Evolutionary conservation across 1,140 invertebrate species (phyloP), one percentile per base, ranked within the genome.

Genomic region (Penaeus japonicus): DNA sequence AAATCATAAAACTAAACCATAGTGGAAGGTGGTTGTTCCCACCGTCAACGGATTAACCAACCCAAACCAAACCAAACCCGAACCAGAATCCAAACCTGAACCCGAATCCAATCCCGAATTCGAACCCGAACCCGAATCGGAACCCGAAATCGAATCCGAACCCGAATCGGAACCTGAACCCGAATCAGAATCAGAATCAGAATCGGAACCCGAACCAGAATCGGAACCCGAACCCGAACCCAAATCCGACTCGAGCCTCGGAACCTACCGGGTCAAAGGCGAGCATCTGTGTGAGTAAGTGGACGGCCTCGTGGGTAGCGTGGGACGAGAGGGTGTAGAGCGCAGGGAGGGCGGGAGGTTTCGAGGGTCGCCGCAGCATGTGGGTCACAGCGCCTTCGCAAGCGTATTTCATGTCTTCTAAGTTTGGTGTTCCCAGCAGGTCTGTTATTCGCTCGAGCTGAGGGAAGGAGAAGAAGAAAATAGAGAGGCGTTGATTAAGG

Each of bases 281-380:
- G 65, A 99, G 95, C 98, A 99, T 99, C 94, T 98, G 97, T 92
- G 96, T 97, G n/a, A 99, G 94, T 91, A 99, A 94, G 94, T 99
- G 98, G 84, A 99, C 97, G 84, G 98, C 98, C 94, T 99, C 98
- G 92, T 98, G 98, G 79, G 97, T 99, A 89, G 97, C 97, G 92
- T 99, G 97, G 91, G 95, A 95, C 84, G 96, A 97, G 32, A 99
- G 94, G 77, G 96, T 97, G 93, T 99, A 99, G 78, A 99, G 95
- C 54, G 97, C 96, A 85, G 96, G 96, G 81, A 99, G 94, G 77
- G 97, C 96, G 55, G 97, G 96, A 89, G 96, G 96, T 93, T 99
- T 98, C 55, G 96, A 96, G 59, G 97, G 96, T 89, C 96, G 95
- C 32, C 97, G 95, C 89, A 98, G 92, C 95, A 99, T 98, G 93